Percentiles rank a stretch among this genome's conserved stretches.
Evolutionary conservation across 2,888 invertebrate genomes (phyloP).

Genomic region (Cheilosia scutellata): DNA sequence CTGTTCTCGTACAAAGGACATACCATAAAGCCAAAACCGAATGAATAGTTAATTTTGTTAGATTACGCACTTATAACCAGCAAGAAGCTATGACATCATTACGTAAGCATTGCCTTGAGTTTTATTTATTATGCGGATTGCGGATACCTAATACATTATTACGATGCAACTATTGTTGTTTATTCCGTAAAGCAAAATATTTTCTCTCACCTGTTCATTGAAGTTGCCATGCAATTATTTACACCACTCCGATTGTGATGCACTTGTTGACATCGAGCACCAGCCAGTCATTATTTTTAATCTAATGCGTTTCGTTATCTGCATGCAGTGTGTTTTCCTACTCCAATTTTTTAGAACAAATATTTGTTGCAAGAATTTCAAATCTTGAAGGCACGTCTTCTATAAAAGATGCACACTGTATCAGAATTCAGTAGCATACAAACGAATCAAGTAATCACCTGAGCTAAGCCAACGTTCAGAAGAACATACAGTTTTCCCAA

Average conservation of each 20-base stretch:
- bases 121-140: too few relatives aligned
- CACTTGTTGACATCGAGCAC: constrained; percentile 45
- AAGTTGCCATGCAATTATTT: constrained; percentile 2
- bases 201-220: constrained; percentile 1
- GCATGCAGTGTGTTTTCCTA: constrained; percentile 49
- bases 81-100: too few relatives aligned
- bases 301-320: constrained; percentile 45
- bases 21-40: too few relatives aligned
- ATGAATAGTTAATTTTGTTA: too few relatives aligned
- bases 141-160: too few relatives aligned
- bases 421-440: constrained; percentile 22
- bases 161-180: not conserved
- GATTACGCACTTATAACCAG: too few relatives aligned
- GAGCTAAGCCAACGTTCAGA: constrained; percentile 47
- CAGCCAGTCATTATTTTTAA: constrained; percentile 26
- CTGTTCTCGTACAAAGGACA: too few relatives aligned
- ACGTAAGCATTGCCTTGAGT: too few relatives aligned
- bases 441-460: constrained; percentile 59
- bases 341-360: constrained; percentile 65
- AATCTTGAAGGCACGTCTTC: constrained; percentile 19
- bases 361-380: constrained; percentile 49
- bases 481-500: constrained; percentile 6
- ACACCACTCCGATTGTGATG: constrained; percentile 39
- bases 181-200: not conserved
- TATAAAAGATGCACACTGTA: constrained; percentile 56